phyloP scores from a whole-genome alignment of 2,888 invertebrate species.

The Cylindroiulus punctatus region DNA sequence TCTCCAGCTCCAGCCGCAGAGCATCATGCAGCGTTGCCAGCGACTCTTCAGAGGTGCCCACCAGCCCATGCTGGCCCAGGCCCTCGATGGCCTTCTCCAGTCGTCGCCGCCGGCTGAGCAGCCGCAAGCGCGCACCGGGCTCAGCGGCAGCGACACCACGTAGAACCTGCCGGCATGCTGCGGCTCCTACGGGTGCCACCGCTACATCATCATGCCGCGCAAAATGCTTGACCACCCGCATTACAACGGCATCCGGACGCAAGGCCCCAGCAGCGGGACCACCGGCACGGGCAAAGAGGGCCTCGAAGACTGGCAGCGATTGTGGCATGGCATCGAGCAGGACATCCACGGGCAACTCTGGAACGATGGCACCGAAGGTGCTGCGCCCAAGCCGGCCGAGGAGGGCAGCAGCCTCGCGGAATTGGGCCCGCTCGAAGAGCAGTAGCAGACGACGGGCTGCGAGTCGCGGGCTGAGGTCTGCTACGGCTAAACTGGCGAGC shows the following conservation, averaged over 20 bases:
- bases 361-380: slow-evolving; percentile 75
- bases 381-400: slow-evolving; percentile 81
- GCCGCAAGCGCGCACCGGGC: slow-evolving; percentile 72
- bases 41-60: slow-evolving; percentile 72
- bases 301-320: slow-evolving; percentile 85
- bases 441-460: slow-evolving; percentile 74
- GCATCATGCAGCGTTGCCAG: slow-evolving; percentile 67
- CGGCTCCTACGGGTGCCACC: slow-evolving; percentile 59
- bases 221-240: slow-evolving; percentile 85
- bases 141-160: slow-evolving; percentile 69
- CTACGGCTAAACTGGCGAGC: slow-evolving; percentile 62
- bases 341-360: slow-evolving; percentile 84
- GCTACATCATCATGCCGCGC: slow-evolving; percentile 62
- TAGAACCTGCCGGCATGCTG: slow-evolving; percentile 67
- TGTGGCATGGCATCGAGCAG: slow-evolving; percentile 90
- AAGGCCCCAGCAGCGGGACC: slow-evolving; percentile 67
- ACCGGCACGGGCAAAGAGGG: slow-evolving; percentile 74
- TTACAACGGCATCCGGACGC: slow-evolving; percentile 80
- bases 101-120: slow-evolving; percentile 76
- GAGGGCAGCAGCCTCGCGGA: slow-evolving; percentile 88
- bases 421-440: slow-evolving; percentile 87
- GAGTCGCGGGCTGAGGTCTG: slow-evolving; percentile 68
- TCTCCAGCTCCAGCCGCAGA: slow-evolving; percentile 75
- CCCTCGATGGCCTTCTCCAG: slow-evolving; percentile 88
- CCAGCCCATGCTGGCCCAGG: slow-evolving; percentile 84